Evolutionary conservation across 1,140 invertebrate species (phyloP).

Genomic region (Melipona quadrifasciata): DNA sequence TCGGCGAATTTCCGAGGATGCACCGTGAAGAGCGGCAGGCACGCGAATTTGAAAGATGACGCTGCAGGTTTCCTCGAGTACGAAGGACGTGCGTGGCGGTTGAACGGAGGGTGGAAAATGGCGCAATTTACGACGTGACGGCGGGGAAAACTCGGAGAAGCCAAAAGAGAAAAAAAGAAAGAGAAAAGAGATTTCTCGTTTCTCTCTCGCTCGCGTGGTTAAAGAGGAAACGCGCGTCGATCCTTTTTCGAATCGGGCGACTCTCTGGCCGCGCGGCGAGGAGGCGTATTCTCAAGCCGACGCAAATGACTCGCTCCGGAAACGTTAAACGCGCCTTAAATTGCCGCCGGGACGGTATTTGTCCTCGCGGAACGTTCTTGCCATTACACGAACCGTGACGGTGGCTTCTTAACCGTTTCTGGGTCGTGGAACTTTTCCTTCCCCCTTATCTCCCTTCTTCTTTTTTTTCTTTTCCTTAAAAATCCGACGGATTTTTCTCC

Average conservation of each 20-base stretch:
- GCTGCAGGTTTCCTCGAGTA: neutral
- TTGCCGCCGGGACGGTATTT: neutral
- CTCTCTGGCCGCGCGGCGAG: neutral
- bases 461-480: neutral
- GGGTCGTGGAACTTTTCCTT: neutral
- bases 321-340: constrained; percentile 36
- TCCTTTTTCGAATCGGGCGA: neutral
- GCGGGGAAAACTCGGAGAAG: neutral
- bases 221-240: neutral
- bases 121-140: neutral
- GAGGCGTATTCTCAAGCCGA: neutral
- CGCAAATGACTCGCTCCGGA: constrained; percentile 25
- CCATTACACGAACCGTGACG: constrained; percentile 22
- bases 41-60: neutral
- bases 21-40: too few species aligned
- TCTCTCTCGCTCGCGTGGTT: too few species aligned
- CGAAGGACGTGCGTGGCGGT: neutral
- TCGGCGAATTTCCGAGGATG: too few species aligned
- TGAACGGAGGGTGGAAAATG: neutral
- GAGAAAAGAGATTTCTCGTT: too few species aligned
- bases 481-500: neutral
- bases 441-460: too few species aligned
- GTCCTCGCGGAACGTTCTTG: neutral
- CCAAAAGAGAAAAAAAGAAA: too few species aligned
- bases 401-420: constrained; percentile 14